Base-by-base conservation (phyloP, 2,888 invertebrate genomes). In the Apotomis turbidana region DNA sequence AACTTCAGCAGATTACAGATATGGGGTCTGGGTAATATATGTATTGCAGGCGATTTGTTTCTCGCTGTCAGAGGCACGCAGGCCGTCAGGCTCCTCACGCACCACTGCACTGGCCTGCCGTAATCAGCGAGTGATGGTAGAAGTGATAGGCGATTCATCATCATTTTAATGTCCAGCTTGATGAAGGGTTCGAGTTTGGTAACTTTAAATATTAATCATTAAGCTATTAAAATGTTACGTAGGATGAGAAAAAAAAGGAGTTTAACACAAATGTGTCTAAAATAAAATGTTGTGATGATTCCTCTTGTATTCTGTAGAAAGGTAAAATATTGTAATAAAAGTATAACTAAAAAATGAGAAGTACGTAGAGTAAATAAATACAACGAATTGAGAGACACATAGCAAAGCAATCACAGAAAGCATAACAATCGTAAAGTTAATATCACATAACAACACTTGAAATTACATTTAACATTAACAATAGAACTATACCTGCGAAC, bases 51-150 rank as follows among this genome's bases (percentile, higher is more conserved):
- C 88, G 87, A 90, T 90, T 90, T 88, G 88, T 90, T 90, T 87
- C 85, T 85, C 83, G 79, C 89, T 90, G 91, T 90, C 90, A 90
- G 85, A 77, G 79, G 81, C 90, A 90, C 84, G 84, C 85, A 83
- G 86, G 82, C 85, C 84, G 78, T 81, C 78, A 81, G 86, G 87
- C 85, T 81, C 82, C 86, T 90, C 78, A 88, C 91, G 89, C 89
- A 78, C 81, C 85, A 83, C 70, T 91, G 90, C 87, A 86, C 86
- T 76, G 78, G 81, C 83, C 85, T 83, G 81, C 79, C 79, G 72
- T 74, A 72, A 75, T 74, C 55, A 75, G 49, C 67, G 52, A 67
- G 68, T 76, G 66, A 13, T 68, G 52, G 76, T 74, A 76, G 71
- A 44, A 80, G 85, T 82, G 83, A 76, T 78, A 78, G 78, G 80